Evolutionary conservation across 2,113 vertebrate genomes (phyloP).

Genomic region (Bubo blakistoni): DNA sequence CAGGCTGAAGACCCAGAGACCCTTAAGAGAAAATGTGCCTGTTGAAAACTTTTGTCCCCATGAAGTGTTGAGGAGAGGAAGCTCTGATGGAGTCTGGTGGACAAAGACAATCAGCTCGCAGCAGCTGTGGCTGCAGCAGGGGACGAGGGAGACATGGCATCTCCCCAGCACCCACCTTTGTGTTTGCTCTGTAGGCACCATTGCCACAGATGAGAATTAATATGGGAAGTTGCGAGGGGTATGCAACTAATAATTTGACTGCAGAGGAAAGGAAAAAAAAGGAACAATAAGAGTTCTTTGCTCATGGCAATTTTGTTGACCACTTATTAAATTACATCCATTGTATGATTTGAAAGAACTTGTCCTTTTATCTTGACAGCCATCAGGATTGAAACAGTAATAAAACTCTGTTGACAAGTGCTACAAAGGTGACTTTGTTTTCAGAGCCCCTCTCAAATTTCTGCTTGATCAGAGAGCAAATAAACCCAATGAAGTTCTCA

Average conservation of each 20-base stretch:
- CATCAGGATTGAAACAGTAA: conserved; percentile 28
- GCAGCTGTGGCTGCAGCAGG: background rate
- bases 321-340: conserved; percentile 21
- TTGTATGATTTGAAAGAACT: background rate
- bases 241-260: background rate
- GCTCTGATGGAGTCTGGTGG: rapidly evolving
- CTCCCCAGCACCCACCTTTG: background rate
- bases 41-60: background rate
- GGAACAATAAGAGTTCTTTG: background rate
- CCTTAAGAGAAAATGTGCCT: background rate
- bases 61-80: background rate
- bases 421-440: conserved; percentile 55
- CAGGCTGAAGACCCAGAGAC: background rate
- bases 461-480: conserved; percentile 19
- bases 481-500: background rate
- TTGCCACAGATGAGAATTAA: background rate
- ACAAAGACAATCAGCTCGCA: background rate
- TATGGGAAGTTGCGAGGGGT: background rate
- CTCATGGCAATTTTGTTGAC: background rate
- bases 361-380: conserved; percentile 29
- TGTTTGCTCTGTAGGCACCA: background rate
- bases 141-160: rapidly evolving
- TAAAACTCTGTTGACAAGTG: conserved; percentile 49
- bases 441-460: conserved; percentile 45
- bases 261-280: background rate